A percentile compares a stretch with the other conserved stretches of the same genome.
phyloP scores from a whole-genome alignment of 2,888 invertebrate species.

The Hedychridium roseum region DNA sequence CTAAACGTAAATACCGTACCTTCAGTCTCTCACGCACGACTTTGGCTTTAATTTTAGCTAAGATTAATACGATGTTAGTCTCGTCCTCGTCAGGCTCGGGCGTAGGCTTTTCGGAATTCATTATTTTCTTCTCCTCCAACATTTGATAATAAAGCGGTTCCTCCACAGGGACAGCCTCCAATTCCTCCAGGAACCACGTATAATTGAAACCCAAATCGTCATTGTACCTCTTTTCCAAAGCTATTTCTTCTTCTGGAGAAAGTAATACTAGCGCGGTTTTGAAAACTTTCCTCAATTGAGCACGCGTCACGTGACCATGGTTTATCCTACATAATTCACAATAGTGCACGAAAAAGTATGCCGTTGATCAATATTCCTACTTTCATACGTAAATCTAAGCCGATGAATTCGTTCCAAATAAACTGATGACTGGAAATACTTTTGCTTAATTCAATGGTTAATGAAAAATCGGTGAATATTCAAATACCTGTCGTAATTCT shows the following conservation, averaged over 20 bases:
- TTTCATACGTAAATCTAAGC: no score
- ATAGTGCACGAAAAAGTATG: no score
- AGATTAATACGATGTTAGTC: slow-evolving; percentile 74
- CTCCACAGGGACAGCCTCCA: slow-evolving; percentile 63
- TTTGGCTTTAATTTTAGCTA: slow-evolving; percentile 80
- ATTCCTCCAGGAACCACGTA: slow-evolving; percentile 73
- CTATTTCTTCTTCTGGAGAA: slow-evolving; percentile 72
- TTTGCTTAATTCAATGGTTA: no score
- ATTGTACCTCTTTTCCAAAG: slow-evolving; percentile 75
- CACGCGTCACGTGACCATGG: slow-evolving; percentile 76
- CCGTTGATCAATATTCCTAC: no score
- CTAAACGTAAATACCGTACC: no score
- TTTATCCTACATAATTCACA: slow-evolving; percentile 67
- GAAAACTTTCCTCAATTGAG: slow-evolving; percentile 76
- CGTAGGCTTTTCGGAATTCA: slow-evolving; percentile 56
- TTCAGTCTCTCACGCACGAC: slow-evolving; percentile 73
- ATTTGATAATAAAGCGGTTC: slow-evolving; percentile 61
- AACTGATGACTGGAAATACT: no score
- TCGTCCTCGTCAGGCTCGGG: slow-evolving; percentile 62
- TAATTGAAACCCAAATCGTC: slow-evolving; percentile 82
- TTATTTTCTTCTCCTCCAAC: slow-evolving; percentile 55
- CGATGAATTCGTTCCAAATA: no score
- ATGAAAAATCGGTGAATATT: neutral
- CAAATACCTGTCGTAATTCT: slow-evolving; percentile 75
- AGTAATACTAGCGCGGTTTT: slow-evolving; percentile 74